Percentiles rank a stretch among this genome's conserved stretches.
These are phyloP conservation scores for Andricus grossulariae DNA, from an alignment of 1,140 invertebrate species.

Conservation along the genomic window DNA sequence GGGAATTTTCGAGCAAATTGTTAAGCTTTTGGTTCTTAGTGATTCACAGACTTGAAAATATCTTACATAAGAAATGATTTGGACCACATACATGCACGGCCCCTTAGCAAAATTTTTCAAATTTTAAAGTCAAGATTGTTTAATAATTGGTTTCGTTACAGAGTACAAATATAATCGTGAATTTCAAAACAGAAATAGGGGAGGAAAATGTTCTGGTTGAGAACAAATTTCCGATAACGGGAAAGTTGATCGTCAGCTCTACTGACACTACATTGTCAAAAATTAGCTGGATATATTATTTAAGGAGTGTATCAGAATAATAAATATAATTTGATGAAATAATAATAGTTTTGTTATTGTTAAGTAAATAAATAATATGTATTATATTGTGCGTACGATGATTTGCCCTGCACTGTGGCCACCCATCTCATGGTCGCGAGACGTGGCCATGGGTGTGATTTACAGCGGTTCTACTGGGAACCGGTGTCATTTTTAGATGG, in stretches of 20 bases:
- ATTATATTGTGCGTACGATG: too few species aligned
- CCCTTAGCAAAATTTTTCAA: too few species aligned
- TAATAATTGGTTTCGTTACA: background rate
- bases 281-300: constrained; percentile 59
- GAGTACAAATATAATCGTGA: background rate
- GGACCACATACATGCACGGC: too few species aligned
- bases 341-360: background rate
- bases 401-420: too few species aligned
- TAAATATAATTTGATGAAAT: background rate
- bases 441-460: too few species aligned
- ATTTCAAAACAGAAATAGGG: background rate
- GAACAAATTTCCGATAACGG: constrained; percentile 42
- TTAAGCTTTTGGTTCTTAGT: too few species aligned
- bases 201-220: background rate
- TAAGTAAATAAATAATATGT: background rate
- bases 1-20: too few species aligned
- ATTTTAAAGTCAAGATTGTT: background rate
- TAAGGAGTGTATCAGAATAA: constrained; percentile 41
- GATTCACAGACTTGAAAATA: too few species aligned
- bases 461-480: too few species aligned
- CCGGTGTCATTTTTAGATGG: too few species aligned
- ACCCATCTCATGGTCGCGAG: too few species aligned
- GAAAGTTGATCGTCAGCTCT: constrained; percentile 53
- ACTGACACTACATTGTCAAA: constrained; percentile 46
- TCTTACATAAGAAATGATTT: too few species aligned